phyloP scores from a whole-genome alignment of 2,888 invertebrate species.

The Andrena bicolor region DNA sequence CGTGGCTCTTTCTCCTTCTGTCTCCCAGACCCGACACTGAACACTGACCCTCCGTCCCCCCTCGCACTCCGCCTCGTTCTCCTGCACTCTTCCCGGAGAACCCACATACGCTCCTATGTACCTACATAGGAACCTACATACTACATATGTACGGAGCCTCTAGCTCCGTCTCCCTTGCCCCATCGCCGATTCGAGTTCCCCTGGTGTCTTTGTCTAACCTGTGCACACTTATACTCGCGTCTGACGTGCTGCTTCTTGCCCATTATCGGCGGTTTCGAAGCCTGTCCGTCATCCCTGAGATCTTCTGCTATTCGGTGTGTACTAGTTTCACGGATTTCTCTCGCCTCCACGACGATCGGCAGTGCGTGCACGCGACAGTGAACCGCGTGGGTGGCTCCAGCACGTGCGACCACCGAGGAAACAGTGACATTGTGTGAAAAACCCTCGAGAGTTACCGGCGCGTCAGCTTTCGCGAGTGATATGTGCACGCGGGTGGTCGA shows the following conservation, averaged over 20 bases:
- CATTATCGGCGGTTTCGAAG: constrained; percentile 7
- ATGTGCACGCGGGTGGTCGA: constrained; percentile 12
- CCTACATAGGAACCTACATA: constrained; percentile 39
- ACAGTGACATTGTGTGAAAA: constrained; percentile 42
- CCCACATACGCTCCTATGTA: constrained; percentile 26
- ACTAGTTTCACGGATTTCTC: not conserved
- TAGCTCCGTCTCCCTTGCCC: constrained; percentile 45
- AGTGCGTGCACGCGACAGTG: not conserved
- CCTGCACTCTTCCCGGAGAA: not conserved
- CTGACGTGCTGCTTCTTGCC: constrained; percentile 32
- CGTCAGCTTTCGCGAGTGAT: constrained; percentile 38
- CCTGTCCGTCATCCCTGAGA: constrained; percentile 41
- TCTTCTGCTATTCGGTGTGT: constrained; percentile 6
- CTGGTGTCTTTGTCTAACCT: constrained; percentile 1
- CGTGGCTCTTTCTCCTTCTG: constrained; percentile 43
- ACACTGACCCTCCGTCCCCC: constrained; percentile 7
- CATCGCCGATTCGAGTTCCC: not conserved
- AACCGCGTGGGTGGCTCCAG: constrained; percentile 3
- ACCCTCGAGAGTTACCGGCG: not conserved
- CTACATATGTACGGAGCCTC: constrained; percentile 48
- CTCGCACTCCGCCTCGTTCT: constrained; percentile 36
- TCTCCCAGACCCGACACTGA: not conserved
- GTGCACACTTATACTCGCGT: constrained; percentile 3
- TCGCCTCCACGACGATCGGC: not conserved
- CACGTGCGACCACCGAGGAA: constrained; percentile 32